A percentile compares a stretch with the other conserved stretches of the same genome.
Evolutionary conservation across 2,113 vertebrate species (phyloP).

Genomic region (Butorides virescens): DNA sequence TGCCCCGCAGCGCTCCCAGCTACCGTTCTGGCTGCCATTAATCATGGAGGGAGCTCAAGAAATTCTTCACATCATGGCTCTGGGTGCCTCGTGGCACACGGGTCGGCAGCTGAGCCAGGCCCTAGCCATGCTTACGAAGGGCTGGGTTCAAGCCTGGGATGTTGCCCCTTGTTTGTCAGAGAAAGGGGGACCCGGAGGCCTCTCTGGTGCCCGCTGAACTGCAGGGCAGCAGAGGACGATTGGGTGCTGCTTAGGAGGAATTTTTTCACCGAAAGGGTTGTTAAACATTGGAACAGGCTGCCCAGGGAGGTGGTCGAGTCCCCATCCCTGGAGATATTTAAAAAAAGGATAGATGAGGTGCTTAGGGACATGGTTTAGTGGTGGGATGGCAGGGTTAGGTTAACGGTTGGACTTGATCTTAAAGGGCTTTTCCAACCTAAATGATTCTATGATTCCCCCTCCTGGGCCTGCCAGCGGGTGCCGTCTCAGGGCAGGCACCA

Average conservation of each 20-base stretch:
- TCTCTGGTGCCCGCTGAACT: background rate
- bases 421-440: no score
- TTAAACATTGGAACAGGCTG: no score
- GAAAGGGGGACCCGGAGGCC: background rate
- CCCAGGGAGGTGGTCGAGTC: no score
- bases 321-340: no score
- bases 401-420: no score
- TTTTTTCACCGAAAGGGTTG: no score
- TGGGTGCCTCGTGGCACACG: rapidly evolving
- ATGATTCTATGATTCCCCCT: background rate
- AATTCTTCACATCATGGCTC: background rate
- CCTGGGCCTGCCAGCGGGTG: background rate
- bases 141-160: background rate
- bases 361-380: no score
- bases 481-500: background rate
- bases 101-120: background rate
- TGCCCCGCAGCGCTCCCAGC: background rate
- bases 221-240: background rate
- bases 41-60: background rate
- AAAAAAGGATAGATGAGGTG: no score
- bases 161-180: background rate
- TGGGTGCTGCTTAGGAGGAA: background rate
- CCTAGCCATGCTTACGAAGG: background rate
- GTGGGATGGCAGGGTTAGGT: no score
- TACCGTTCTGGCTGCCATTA: background rate